Evolutionary conservation across 92 coral and sea anemone species (phyloP).

Genomic region (Zoanthus solanderi): DNA sequence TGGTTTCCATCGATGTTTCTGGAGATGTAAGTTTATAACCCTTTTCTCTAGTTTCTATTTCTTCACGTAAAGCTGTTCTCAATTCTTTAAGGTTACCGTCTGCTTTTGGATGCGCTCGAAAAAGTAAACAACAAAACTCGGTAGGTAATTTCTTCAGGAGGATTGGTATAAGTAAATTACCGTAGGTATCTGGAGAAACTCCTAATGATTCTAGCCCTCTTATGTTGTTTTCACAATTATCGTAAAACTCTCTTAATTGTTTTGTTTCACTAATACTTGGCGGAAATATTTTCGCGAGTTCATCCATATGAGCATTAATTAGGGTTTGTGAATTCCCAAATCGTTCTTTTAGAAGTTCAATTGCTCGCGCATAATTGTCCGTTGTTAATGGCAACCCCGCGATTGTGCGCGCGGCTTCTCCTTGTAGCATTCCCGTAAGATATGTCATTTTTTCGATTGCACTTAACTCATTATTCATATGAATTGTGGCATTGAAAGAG

Average conservation of each 20-base stretch:
- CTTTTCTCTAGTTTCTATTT: constrained; percentile 38
- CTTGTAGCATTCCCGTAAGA: constrained; percentile 41
- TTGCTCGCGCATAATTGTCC: constrained; percentile 12
- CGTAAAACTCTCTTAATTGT: constrained; percentile 13
- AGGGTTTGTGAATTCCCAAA: constrained; percentile 32
- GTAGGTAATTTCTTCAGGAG: constrained; percentile 43
- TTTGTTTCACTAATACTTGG: constrained; percentile 1
- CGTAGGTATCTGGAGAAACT: constrained; percentile 30
- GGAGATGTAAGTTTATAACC: constrained; percentile 23
- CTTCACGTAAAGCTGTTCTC: constrained; percentile 32
- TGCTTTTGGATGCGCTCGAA: constrained; percentile 23
- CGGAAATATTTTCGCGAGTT: constrained; percentile 36
- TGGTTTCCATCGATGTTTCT: not conserved
- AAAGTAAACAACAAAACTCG: constrained; percentile 35
- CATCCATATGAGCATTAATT: constrained; percentile 49
- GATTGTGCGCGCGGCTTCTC: constrained; percentile 39
- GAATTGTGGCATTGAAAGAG: constrained; percentile 20
- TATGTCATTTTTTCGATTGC: constrained; percentile 42
- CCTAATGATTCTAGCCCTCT: constrained; percentile 47
- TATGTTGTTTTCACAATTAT: constrained; percentile 28
- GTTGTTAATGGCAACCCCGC: constrained; percentile 40
- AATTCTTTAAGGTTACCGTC: constrained; percentile 17
- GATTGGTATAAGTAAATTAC: constrained; percentile 45
- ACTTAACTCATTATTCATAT: not conserved
- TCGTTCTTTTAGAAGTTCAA: constrained; percentile 32